phyloP scores from a whole-genome alignment of 2,888 invertebrate species.

The Lacanobia oleracea region DNA sequence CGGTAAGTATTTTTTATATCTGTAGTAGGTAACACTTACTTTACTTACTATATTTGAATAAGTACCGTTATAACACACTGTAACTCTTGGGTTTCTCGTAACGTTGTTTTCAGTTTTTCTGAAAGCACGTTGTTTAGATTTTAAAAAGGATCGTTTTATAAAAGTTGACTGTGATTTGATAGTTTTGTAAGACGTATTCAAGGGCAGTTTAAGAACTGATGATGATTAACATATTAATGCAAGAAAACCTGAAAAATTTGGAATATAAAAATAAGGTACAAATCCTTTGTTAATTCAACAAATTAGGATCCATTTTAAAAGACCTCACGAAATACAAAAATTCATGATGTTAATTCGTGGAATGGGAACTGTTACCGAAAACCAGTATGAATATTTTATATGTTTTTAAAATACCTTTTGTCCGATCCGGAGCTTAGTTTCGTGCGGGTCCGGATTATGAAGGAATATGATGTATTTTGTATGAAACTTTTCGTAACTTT shows the following conservation, averaged over 20 bases:
- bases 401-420: slow-evolving; percentile 33
- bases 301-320: not conserved
- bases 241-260: not conserved
- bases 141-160: not conserved
- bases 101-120: not conserved
- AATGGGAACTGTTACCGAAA: slow-evolving; percentile 15
- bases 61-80: slow-evolving; percentile 3
- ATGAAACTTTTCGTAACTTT: slow-evolving; percentile 25
- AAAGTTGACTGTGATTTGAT: slow-evolving; percentile 21
- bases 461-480: slow-evolving; percentile 8
- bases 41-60: slow-evolving; percentile 29
- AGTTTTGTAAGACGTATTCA: not conserved
- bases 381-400: slow-evolving; percentile 27
- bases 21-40: slow-evolving; percentile 26
- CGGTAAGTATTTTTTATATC: slow-evolving; percentile 78
- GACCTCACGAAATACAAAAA: no score
- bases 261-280: not conserved
- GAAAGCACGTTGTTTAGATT: not conserved
- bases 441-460: slow-evolving; percentile 10
- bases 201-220: not conserved
- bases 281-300: not conserved
- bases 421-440: slow-evolving; percentile 29
- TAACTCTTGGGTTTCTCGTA: not conserved
- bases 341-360: slow-evolving; percentile 1
- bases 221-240: not conserved